Base-by-base conservation (phyloP, 1,140 invertebrate genomes). In the Calliphora vicina region DNA sequence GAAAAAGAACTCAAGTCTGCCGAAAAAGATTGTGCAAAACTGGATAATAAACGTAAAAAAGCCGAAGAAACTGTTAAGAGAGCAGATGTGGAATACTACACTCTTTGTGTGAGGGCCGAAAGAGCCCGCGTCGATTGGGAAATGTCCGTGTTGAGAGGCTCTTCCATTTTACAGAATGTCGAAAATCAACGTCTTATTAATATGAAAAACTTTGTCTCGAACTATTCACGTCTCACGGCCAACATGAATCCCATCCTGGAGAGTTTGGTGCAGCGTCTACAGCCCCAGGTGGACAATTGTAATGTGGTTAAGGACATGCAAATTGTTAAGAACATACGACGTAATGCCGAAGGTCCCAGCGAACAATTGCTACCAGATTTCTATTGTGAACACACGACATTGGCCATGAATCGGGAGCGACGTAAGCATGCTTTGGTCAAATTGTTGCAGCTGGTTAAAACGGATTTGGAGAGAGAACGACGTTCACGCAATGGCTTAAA, bases 41-140 rank as follows among this genome's bases (percentile, higher is more conserved):
- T 98, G 86, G 96, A 97, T 90, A 94, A 95, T 82, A 97, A 98
- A 87, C 94, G 96, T 86, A 93, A 95, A 84, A 98, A 98, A 91
- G 95, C 96, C n/a, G 96, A 97, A 90, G 96, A 98, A 87, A 93
- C 95, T 2, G 94, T 98, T 3, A 95, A 96, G 86, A 96, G 97
- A 88, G 95, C 97, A 27, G 97, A 99, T 90, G 95, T 97, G 25
- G 97, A 98, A 86, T 99, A 98, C 91, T 98, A 98, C 88, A 97
- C 96, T 83, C 93, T 96, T 20, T 97, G 97, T 88, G 94, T 98
- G 57, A 93, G 96, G 85, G 95, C 97, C 10, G 97, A 99, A 91
- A 92, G 97, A 87, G 94, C 97, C 15, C 94, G 96, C 85, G 92
- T 97, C 84, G 97, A 99, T 91, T 98, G 97, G 96, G 97, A 99